phyloP scores from a whole-genome alignment of 2,113 vertebrate species.

The Fukomys damarensis region DNA sequence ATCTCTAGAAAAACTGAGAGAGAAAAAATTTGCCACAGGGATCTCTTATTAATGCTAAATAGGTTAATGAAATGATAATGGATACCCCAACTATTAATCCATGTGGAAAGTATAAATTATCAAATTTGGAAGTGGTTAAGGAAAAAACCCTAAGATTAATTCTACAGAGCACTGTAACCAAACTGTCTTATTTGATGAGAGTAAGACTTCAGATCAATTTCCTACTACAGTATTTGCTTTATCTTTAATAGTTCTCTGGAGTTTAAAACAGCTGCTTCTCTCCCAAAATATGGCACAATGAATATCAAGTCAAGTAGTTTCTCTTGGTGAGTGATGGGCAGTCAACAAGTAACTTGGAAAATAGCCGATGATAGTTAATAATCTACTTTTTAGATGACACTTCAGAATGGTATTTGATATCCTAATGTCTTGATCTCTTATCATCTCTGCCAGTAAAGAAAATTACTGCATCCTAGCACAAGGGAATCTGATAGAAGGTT shows the following conservation, averaged over 20 bases:
- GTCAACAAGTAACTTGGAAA: neutral
- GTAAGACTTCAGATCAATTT: neutral
- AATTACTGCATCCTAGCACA: neutral
- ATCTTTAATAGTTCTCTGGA: conserved; percentile 10
- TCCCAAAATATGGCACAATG: neutral
- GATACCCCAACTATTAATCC: neutral
- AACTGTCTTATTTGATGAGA: neutral
- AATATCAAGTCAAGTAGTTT: conserved; percentile 17
- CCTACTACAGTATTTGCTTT: neutral
- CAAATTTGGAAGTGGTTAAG: conserved; percentile 1
- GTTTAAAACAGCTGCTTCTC: conserved; percentile 2
- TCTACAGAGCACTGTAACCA: neutral
- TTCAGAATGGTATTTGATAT: neutral
- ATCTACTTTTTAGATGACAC: neutral
- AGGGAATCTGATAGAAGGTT: neutral
- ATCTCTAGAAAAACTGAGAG: neutral
- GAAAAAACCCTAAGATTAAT: neutral
- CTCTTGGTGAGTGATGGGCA: neutral
- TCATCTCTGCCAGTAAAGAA: neutral
- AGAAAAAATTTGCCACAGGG: neutral
- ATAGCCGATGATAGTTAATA: neutral
- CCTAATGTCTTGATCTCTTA: neutral
- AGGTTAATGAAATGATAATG: neutral
- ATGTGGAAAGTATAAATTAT: neutral
- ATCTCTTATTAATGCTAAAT: neutral